A percentile compares a stretch with the other conserved stretches of the same genome.
Conservation (phyloP, 53 echinoderm and acorn worm genomes). For the Paracentrotus lividus region DNA sequence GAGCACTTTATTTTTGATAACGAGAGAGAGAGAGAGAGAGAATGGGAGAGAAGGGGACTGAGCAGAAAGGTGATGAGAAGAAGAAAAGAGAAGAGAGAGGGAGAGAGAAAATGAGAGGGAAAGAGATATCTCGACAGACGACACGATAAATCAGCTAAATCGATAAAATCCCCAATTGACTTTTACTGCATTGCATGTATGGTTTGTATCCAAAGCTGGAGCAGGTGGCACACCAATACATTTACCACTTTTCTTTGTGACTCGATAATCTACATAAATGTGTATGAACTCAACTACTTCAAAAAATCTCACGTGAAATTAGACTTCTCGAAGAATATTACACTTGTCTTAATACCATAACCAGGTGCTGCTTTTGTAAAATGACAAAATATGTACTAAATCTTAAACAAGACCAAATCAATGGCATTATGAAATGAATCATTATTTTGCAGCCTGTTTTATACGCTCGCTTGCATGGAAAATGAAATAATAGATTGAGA, state of each 20-base stretch:
- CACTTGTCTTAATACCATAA: too few relatives aligned
- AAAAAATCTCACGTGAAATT: neutral
- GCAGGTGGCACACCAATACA: conserved; percentile 5
- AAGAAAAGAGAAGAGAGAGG: neutral
- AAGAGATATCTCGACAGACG: conserved; percentile 16
- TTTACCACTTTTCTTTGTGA: neutral
- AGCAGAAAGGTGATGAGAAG: neutral
- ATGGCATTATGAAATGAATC: neutral
- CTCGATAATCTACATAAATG: neutral
- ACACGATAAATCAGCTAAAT: neutral
- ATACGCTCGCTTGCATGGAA: too few relatives aligned
- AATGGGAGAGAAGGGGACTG: neutral
- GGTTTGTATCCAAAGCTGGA: neutral
- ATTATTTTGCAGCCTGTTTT: too few relatives aligned
- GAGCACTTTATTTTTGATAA: too few relatives aligned
- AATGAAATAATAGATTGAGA: too few relatives aligned
- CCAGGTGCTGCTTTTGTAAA: neutral
- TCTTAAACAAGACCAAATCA: neutral
- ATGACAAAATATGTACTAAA: neutral
- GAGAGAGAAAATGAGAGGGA: neutral
- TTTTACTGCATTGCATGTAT: neutral
- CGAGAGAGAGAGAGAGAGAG: neutral
- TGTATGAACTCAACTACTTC: neutral
- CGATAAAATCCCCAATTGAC: conserved; percentile 36
- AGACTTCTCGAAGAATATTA: neutral